These are phyloP conservation scores for Athalia circularis DNA, from an alignment of 2,888 invertebrate genomes.

Conservation along the genomic window DNA sequence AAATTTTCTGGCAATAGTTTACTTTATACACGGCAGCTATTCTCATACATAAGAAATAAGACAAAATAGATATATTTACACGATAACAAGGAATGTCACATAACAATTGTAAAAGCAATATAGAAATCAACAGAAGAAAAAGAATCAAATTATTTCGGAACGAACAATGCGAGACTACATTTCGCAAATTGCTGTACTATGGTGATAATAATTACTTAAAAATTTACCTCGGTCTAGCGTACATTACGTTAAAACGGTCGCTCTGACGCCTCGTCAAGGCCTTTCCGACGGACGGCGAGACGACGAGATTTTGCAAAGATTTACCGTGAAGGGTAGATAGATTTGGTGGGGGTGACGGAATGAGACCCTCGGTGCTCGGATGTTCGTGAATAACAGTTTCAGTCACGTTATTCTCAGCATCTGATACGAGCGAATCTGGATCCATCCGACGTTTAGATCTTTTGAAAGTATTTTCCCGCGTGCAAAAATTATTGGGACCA, in stretches of 20 bases:
- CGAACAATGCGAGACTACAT: background rate
- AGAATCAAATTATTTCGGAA: background rate
- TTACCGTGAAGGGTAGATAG: slow-evolving; percentile 50
- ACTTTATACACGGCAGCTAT: background rate
- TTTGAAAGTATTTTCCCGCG: slow-evolving; percentile 61
- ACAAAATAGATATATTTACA: background rate
- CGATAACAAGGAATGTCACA: background rate
- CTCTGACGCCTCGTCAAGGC: slow-evolving; percentile 35
- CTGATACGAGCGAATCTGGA: slow-evolving; percentile 55
- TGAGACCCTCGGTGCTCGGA: slow-evolving; percentile 51
- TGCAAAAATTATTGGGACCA: slow-evolving; percentile 61
- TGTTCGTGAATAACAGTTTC: slow-evolving; percentile 68
- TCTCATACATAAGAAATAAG: background rate
- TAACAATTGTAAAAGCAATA: background rate
- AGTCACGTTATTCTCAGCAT: slow-evolving; percentile 67
- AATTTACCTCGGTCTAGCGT: slow-evolving; percentile 51
- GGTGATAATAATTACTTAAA: slow-evolving; percentile 17
- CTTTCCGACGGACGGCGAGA: slow-evolving; percentile 39
- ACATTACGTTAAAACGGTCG: slow-evolving; percentile 48
- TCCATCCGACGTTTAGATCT: slow-evolving; percentile 56
- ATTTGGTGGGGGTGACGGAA: slow-evolving; percentile 39
- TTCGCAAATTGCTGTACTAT: background rate
- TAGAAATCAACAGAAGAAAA: background rate
- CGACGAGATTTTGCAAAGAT: slow-evolving; percentile 33
- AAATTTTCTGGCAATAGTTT: background rate